These are phyloP conservation scores for Tiliacea aurago DNA, from an alignment of 2,888 invertebrate genomes.

Conservation along the genomic window DNA sequence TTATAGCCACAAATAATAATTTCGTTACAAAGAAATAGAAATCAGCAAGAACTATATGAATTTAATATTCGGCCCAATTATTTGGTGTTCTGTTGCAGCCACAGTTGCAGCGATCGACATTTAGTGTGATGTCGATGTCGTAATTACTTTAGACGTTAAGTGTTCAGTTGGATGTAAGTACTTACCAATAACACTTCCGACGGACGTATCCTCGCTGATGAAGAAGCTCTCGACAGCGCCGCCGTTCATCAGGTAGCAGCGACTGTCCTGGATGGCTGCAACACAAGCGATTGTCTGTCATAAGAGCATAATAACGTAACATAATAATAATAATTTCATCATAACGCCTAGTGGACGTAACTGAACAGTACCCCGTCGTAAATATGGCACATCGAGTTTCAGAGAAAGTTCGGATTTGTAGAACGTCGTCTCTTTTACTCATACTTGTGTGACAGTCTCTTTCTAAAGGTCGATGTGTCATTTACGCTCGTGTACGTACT, in stretches of 20 bases:
- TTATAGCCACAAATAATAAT: neutral
- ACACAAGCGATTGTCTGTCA: conserved; percentile 34
- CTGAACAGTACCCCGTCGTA: neutral
- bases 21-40: neutral
- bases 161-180: neutral
- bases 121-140: neutral
- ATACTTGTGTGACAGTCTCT: neutral
- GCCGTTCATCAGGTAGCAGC: conserved; percentile 97
- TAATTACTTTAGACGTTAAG: neutral
- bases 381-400: neutral
- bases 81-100: neutral
- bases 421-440: neutral
- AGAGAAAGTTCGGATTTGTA: neutral
- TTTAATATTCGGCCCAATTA: neutral
- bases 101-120: neutral
- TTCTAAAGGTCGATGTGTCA: conserved; percentile 1
- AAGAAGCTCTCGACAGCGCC: conserved; percentile 97
- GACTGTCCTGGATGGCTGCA: conserved; percentile 94
- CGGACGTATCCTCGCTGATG: conserved; percentile 95
- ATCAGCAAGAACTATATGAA: neutral
- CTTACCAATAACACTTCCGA: conserved; percentile 94
- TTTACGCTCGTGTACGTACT: conserved; percentile 4
- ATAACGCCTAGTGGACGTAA: conserved; percentile 3
- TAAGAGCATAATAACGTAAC: no score
- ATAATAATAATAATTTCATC: no score